A percentile compares a stretch with the other conserved stretches of the same genome.
phyloP scores from a whole-genome alignment of 2,888 invertebrate species.

The Acanthosepion esculentum region DNA sequence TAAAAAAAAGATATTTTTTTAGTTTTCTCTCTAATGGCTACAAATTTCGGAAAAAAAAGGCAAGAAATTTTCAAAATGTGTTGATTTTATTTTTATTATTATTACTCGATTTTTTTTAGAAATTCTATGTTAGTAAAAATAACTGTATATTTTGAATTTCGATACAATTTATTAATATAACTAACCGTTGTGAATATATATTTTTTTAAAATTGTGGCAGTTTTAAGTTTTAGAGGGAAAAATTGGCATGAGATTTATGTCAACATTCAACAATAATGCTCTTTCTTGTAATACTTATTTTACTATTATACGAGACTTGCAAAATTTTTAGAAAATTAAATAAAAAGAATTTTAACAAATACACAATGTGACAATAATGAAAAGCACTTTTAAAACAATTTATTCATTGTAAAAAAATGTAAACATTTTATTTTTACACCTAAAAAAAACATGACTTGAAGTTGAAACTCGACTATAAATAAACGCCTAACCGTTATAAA shows the following conservation, averaged over 20 bases:
- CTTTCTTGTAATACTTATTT: no score
- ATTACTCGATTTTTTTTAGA: neutral
- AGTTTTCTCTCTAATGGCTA: neutral
- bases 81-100: neutral
- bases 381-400: neutral
- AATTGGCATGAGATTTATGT: no score
- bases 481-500: neutral
- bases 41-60: neutral
- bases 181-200: no score
- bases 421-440: no score
- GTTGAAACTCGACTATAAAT: neutral
- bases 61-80: neutral
- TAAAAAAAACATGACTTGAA: neutral
- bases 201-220: no score
- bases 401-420: neutral
- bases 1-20: no score
- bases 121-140: no score
- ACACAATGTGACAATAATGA: neutral
- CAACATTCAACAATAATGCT: no score
- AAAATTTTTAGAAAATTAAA: neutral
- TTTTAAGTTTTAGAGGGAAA: no score
- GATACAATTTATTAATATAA: no score
- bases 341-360: neutral
- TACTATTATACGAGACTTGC: no score
- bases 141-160: no score